A percentile compares a stretch with the other conserved stretches of the same genome.
phyloP scores from a whole-genome alignment of 2,113 vertebrate species.

The Zapornia atra region DNA sequence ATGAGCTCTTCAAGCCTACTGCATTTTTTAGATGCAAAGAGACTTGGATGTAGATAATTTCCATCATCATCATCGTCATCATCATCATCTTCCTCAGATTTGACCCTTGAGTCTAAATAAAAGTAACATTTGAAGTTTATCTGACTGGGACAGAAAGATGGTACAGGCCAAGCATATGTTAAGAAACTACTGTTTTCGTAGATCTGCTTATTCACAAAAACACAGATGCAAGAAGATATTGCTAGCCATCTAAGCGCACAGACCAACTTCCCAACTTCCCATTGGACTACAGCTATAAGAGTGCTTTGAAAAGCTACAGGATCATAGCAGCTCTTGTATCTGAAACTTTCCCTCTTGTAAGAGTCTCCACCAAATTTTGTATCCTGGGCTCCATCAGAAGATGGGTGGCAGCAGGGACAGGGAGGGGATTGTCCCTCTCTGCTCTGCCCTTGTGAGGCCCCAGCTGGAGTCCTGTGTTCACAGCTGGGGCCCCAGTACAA shows the following conservation, averaged over 20 bases:
- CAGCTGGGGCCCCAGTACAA: no score
- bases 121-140: not conserved
- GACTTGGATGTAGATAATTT: constrained; percentile 93
- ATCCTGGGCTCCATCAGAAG: no score
- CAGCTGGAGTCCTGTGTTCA: no score
- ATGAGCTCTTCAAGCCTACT: constrained; percentile 92
- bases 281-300: not conserved
- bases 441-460: no score
- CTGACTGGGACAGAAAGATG: not conserved
- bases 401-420: no score
- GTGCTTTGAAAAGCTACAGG: not conserved
- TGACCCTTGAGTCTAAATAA: constrained; percentile 49
- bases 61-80: constrained; percentile 86
- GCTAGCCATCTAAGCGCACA: not conserved
- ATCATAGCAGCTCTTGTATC: not conserved
- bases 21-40: constrained; percentile 91
- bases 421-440: no score
- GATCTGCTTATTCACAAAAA: not conserved
- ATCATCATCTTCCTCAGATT: constrained; percentile 64
- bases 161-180: not conserved
- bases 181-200: not conserved
- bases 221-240: not conserved
- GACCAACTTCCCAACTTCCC: not conserved
- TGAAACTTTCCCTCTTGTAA: not conserved
- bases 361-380: not conserved